Conservation (phyloP, 2,888 invertebrate genomes). For the Stenolophus ochropezus region DNA sequence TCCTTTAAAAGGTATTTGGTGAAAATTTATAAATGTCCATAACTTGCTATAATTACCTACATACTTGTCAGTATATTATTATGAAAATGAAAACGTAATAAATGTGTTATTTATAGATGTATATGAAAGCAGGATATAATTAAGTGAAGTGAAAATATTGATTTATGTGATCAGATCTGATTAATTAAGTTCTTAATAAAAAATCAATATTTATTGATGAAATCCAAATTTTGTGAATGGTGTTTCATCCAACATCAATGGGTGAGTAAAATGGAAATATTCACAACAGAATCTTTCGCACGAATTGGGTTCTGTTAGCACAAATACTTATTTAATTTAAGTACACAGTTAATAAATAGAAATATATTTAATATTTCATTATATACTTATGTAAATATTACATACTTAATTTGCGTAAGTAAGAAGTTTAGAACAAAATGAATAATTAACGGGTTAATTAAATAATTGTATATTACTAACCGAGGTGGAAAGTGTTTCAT, state of each 20-base stretch:
- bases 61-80: constrained; percentile 15
- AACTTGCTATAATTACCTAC: constrained; percentile 18
- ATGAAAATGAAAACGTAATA: not conserved
- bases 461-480: no score
- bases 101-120: constrained; percentile 23
- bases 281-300: no score
- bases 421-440: no score
- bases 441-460: no score
- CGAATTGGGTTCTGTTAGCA: no score
- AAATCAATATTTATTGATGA: constrained; percentile 36
- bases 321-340: no score
- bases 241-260: constrained; percentile 25
- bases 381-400: no score
- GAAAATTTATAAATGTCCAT: constrained; percentile 23
- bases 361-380: no score
- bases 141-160: constrained; percentile 42
- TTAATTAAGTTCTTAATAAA: constrained; percentile 24
- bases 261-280: constrained; percentile 14
- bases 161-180: constrained; percentile 23
- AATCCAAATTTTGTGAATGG: constrained; percentile 49
- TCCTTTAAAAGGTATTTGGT: constrained; percentile 19
- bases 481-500: no score
- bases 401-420: no score
- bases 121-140: constrained; percentile 37
- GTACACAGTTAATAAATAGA: no score